These are phyloP conservation scores for Neoarius graeffei DNA, from an alignment of 2,113 vertebrate species.

Conservation along the genomic window DNA sequence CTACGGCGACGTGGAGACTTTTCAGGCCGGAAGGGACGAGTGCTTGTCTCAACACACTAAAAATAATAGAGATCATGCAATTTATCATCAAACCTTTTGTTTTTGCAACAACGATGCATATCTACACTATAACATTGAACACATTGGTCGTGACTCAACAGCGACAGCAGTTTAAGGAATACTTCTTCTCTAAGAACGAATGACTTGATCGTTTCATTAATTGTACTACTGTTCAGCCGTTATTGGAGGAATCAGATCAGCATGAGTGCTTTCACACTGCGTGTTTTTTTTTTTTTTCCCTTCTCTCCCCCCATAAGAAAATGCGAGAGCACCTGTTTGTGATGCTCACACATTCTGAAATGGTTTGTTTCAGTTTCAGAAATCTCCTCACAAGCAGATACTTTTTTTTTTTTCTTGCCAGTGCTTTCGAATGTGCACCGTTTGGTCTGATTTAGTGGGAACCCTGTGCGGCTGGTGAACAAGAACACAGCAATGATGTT, in stretches of 20 bases:
- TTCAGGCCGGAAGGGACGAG: not conserved
- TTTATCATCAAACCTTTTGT: not conserved
- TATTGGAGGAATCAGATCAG: too few relatives aligned
- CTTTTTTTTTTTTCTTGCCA: too few relatives aligned
- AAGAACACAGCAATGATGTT: too few relatives aligned
- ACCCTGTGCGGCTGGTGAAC: not conserved
- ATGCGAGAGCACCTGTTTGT: not conserved
- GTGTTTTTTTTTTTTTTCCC: not conserved
- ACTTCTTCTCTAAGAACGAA: not conserved
- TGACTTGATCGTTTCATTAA: not conserved
- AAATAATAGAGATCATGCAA: not conserved
- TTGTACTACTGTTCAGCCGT: not conserved
- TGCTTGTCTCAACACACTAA: conserved; percentile 24
- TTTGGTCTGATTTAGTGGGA: not conserved
- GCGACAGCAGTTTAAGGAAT: not conserved
- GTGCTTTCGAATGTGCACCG: not conserved
- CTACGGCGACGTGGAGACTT: conserved; percentile 11
- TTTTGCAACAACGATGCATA: not conserved
- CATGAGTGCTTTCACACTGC: not conserved
- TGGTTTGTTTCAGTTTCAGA: not conserved
- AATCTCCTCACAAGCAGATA: not conserved
- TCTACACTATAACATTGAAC: not conserved
- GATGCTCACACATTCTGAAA: too few relatives aligned
- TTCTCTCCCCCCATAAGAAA: not conserved
- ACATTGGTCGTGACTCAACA: not conserved